phyloP scores from a whole-genome alignment of 2,113 vertebrate species.

The Halcyon malimbica region DNA sequence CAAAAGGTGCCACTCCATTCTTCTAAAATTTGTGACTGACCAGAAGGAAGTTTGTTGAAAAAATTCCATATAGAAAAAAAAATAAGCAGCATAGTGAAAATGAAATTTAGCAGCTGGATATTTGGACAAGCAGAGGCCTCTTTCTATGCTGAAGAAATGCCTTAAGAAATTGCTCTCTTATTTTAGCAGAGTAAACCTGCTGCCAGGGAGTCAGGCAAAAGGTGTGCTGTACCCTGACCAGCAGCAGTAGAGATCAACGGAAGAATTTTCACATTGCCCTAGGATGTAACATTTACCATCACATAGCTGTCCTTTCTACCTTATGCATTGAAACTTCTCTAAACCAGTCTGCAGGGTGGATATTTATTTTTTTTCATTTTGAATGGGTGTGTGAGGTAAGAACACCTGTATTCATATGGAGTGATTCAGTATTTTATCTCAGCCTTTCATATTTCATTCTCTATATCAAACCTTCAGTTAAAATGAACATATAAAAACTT shows the following conservation, averaged over 20 bases:
- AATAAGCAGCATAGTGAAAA: rapidly evolving
- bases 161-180: neutral
- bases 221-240: neutral
- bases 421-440: neutral
- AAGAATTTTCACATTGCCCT: neutral
- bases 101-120: neutral
- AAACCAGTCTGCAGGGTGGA: neutral
- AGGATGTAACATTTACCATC: neutral
- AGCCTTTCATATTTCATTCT: neutral
- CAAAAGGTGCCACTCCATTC: neutral
- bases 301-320: neutral
- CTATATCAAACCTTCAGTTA: neutral
- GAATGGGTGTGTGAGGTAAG: neutral
- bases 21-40: neutral
- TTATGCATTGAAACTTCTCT: neutral
- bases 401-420: neutral
- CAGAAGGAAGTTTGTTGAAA: neutral
- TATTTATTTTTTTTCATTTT: neutral
- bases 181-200: neutral
- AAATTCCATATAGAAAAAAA: neutral
- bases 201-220: neutral
- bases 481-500: neutral
- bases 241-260: neutral
- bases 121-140: neutral
- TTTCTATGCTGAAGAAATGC: neutral